Conservation (phyloP, 2,888 invertebrate species). For the Zelleria hepariella region DNA sequence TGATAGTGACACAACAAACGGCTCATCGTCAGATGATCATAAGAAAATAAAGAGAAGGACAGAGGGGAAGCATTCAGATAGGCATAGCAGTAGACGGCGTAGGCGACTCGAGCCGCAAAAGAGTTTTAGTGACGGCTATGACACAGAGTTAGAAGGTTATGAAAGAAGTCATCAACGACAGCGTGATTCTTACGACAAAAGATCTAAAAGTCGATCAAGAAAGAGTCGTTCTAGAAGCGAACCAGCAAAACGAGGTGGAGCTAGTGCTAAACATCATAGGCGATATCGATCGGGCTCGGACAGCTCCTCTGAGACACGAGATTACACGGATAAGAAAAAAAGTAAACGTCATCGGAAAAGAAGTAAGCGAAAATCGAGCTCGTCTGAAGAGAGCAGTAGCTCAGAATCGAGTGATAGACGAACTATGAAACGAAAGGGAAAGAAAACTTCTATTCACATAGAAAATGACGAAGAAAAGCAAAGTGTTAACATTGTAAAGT, state of each 20-base stretch:
- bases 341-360: conserved; percentile 55
- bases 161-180: conserved; percentile 20
- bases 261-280: conserved; percentile 35
- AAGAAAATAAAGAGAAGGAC: conserved; percentile 30
- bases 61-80: conserved; percentile 36
- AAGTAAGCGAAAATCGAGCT: conserved; percentile 50
- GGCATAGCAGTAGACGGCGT: conserved; percentile 47
- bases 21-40: conserved; percentile 60
- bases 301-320: conserved; percentile 46
- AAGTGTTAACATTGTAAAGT: conserved; percentile 61
- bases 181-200: conserved; percentile 28
- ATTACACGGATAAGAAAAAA: conserved; percentile 46
- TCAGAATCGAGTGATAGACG: conserved; percentile 57
- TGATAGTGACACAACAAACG: conserved; percentile 47
- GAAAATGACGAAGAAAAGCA: conserved; percentile 58
- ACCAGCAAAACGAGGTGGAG: conserved; percentile 42
- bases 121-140: conserved; percentile 68
- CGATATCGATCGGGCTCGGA: conserved; percentile 44
- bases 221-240: conserved; percentile 66
- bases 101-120: conserved; percentile 45
- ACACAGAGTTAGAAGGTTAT: conserved; percentile 47
- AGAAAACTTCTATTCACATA: conserved; percentile 62
- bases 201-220: conserved; percentile 33
- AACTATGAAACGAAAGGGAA: conserved; percentile 54
- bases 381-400: conserved; percentile 55